These are phyloP conservation scores for Gallirallus australis DNA, from an alignment of 2,797 vertebrate genomes.

Conservation along the genomic window DNA sequence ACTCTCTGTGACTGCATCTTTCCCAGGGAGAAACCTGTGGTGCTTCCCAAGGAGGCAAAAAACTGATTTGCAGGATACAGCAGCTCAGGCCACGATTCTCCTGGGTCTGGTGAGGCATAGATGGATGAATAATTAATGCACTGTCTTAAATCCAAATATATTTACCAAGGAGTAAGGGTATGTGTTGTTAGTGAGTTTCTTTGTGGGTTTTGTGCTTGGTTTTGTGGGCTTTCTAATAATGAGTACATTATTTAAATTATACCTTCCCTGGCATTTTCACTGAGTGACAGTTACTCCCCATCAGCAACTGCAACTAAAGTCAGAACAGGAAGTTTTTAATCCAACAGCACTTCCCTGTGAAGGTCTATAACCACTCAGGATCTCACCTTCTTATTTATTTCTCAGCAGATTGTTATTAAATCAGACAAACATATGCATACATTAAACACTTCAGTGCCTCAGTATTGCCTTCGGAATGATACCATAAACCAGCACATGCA, in stretches of 20 bases:
- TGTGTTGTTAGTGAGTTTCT: background rate
- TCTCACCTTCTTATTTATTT: background rate
- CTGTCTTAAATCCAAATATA: background rate
- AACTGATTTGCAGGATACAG: background rate
- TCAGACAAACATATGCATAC: slow-evolving; percentile 13
- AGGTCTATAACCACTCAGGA: background rate
- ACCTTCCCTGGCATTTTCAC: background rate
- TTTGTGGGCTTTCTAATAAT: background rate
- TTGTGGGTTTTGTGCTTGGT: background rate
- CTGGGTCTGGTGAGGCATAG: background rate
- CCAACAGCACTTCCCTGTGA: background rate
- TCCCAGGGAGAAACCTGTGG: background rate
- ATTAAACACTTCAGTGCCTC: slow-evolving; percentile 25
- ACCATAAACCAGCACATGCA: background rate
- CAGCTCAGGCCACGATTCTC: background rate
- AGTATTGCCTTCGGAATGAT: background rate
- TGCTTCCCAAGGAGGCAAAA: background rate
- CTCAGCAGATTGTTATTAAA: slow-evolving; percentile 45
- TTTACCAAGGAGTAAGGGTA: background rate
- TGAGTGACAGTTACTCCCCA: background rate
- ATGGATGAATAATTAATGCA: background rate
- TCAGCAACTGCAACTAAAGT: background rate
- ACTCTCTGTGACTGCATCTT: background rate
- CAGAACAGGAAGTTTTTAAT: background rate
- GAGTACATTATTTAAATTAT: background rate